Percentiles rank a stretch among this genome's conserved stretches.
Conservation (phyloP, 64 coral and sea anemone genomes). For the Pocillopora verrucosa region DNA sequence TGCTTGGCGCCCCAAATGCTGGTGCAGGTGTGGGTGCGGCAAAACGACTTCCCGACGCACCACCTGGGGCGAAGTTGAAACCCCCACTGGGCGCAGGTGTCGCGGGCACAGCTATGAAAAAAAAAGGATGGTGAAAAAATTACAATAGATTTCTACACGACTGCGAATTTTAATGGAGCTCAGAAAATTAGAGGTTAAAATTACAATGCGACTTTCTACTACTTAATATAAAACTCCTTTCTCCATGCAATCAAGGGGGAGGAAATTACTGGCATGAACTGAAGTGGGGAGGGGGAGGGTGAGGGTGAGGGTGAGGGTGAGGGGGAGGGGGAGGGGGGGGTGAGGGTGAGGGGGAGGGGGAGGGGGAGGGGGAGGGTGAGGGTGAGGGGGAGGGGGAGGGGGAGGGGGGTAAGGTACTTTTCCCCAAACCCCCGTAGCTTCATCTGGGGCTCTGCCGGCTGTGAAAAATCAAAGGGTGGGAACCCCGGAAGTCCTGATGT, state of each 20-base stretch:
- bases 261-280: too few relatives aligned
- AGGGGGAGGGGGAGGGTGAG: too few relatives aligned
- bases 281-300: too few relatives aligned
- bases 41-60: neutral
- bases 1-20: constrained; percentile 39
- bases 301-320: too few relatives aligned
- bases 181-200: neutral
- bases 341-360: too few relatives aligned
- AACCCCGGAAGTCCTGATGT: neutral
- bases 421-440: too few relatives aligned
- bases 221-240: neutral
- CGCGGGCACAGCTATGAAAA: neutral
- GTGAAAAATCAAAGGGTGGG: neutral
- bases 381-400: too few relatives aligned
- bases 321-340: too few relatives aligned
- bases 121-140: neutral
- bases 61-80: constrained; percentile 44
- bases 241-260: too few relatives aligned
- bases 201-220: neutral
- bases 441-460: too few relatives aligned
- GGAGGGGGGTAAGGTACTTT: too few relatives aligned
- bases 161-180: too few relatives aligned
- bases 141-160: neutral
- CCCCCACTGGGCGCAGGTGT: constrained; percentile 11
- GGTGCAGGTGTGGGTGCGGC: neutral